These are phyloP conservation scores for Dicaeum eximium DNA, from an alignment of 2,113 vertebrate genomes.

Conservation along the genomic window DNA sequence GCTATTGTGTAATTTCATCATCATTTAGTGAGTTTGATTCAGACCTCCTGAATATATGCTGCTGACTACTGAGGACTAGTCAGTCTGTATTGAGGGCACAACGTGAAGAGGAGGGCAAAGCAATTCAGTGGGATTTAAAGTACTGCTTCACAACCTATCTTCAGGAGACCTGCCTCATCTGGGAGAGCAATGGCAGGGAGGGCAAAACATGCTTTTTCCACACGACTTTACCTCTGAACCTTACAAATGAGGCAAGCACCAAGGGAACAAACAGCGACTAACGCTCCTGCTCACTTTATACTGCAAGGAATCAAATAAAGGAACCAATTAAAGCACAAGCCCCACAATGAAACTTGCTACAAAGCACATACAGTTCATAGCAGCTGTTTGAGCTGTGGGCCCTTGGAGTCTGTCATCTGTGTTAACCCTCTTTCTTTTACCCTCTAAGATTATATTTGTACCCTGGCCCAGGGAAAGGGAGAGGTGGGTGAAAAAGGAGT, in stretches of 20 bases:
- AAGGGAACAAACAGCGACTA: not conserved
- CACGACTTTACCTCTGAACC: not conserved
- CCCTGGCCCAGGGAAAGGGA: not conserved
- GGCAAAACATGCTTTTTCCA: not conserved
- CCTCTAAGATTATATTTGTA: not conserved
- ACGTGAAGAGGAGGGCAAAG: not conserved
- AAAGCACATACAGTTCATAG: not conserved
- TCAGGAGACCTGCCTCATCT: not conserved
- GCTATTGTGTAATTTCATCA: not conserved
- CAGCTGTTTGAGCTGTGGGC: not conserved
- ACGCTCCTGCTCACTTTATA: not conserved
- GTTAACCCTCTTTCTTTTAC: not conserved
- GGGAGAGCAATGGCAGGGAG: not conserved
- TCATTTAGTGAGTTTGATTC: not conserved
- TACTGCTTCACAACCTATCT: not conserved
- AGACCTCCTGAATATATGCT: not conserved
- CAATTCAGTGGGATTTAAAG: not conserved
- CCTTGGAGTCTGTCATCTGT: not conserved
- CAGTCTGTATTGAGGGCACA: not conserved
- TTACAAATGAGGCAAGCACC: constrained; percentile 3
- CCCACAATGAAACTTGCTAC: not conserved
- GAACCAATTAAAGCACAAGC: not conserved
- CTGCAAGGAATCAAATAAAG: constrained; percentile 35
- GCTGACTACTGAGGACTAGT: not conserved
- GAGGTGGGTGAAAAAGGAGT: not conserved